Evolutionary conservation across 2,888 invertebrate species (phyloP).

Genomic region (Pseudanteris insignis): DNA sequence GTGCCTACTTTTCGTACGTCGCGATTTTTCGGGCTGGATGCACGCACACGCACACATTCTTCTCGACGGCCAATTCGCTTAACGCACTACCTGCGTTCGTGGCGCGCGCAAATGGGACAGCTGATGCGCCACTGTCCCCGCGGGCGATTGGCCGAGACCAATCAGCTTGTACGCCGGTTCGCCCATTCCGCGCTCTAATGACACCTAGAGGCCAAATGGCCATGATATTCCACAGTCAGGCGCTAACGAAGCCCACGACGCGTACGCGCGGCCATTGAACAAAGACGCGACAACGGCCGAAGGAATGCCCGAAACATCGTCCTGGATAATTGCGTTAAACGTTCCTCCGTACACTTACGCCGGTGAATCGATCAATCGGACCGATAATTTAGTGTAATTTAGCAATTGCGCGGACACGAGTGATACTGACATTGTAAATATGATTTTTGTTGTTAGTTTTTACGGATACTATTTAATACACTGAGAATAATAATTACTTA

Average conservation of each 20-base stretch:
- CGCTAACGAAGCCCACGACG: constrained; percentile 37
- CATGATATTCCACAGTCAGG: constrained; percentile 59
- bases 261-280: constrained; percentile 7
- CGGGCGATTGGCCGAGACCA: constrained; percentile 62
- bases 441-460: too few species aligned
- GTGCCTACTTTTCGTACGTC: constrained; percentile 27
- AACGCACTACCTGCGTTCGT: constrained; percentile 42
- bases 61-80: constrained; percentile 10
- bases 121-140: constrained; percentile 62
- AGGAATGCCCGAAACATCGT: too few species aligned
- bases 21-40: constrained; percentile 30
- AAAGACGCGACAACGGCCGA: too few species aligned
- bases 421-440: too few species aligned
- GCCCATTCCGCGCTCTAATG: constrained; percentile 60
- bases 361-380: too few species aligned
- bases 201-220: constrained; percentile 64
- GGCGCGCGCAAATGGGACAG: constrained; percentile 59
- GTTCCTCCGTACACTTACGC: too few species aligned
- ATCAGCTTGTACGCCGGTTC: constrained; percentile 55
- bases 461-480: too few species aligned
- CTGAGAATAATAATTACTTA: too few species aligned
- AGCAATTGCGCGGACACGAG: too few species aligned
- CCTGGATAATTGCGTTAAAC: too few species aligned
- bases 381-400: too few species aligned
- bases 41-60: constrained; percentile 18